Evolutionary conservation across 1,140 invertebrate genomes (phyloP).

Genomic region (Ooceraea biroi): DNA sequence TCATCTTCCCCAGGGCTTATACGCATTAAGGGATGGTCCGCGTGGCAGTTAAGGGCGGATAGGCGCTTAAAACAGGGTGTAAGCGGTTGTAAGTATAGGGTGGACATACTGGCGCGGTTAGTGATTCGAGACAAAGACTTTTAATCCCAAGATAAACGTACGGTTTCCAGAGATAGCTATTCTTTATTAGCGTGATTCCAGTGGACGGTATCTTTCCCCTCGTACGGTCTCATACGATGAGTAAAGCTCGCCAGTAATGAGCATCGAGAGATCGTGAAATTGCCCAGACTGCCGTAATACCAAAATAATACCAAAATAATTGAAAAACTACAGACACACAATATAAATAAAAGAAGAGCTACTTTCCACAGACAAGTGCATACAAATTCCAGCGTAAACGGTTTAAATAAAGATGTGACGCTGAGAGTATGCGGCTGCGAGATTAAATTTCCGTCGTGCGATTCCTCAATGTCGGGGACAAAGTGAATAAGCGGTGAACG

Average conservation of each 20-base stretch:
- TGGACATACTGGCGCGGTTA: not conserved
- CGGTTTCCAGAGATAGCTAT: not conserved
- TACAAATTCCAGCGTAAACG: no score
- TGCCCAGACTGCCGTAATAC: not conserved
- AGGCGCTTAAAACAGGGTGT: constrained; percentile 17
- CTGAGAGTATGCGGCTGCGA: not conserved
- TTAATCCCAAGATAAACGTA: constrained; percentile 43
- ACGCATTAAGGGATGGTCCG: not conserved
- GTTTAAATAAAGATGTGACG: no score
- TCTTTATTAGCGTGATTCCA: constrained; percentile 7
- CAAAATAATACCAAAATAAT: constrained; percentile 47
- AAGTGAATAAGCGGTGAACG: constrained; percentile 2
- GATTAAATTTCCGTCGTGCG: constrained; percentile 29
- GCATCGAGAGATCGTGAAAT: not conserved
- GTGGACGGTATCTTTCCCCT: not conserved
- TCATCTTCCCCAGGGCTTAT: not conserved
- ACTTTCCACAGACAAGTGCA: no score
- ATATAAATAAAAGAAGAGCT: not conserved
- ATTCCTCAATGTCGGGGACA: constrained; percentile 34
- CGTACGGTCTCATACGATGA: not conserved
- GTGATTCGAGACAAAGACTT: constrained; percentile 54
- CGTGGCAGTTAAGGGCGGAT: constrained; percentile 14
- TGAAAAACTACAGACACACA: not conserved
- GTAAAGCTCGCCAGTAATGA: not conserved
- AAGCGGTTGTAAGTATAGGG: constrained; percentile 4